Evolutionary conservation across 1,140 invertebrate genomes (phyloP).

Genomic region (Dicyema japonicum): DNA sequence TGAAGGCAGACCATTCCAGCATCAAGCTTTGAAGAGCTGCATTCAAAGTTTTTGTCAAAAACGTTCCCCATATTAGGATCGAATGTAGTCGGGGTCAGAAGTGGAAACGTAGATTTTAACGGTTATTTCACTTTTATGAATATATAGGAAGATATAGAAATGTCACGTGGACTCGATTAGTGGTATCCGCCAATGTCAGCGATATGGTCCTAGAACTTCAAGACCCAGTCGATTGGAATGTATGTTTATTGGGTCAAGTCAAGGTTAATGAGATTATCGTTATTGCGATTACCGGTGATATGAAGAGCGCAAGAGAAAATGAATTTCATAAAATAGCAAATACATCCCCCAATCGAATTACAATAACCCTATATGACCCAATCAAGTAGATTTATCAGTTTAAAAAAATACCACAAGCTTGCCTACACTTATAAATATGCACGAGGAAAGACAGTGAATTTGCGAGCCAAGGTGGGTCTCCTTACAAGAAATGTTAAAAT

Average conservation of each 20-base stretch:
- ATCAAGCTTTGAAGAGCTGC: slow-evolving; percentile 5
- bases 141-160: background rate
- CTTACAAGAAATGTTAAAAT: slow-evolving; percentile 5
- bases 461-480: slow-evolving; percentile 6
- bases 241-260: too few relatives aligned
- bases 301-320: slow-evolving; percentile 4
- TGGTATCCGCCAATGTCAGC: slow-evolving; percentile 4
- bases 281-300: slow-evolving; percentile 5
- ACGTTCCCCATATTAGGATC: slow-evolving; percentile 6
- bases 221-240: slow-evolving; percentile 6
- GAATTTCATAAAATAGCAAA: slow-evolving; percentile 5
- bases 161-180: slow-evolving; percentile 6
- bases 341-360: slow-evolving; percentile 3
- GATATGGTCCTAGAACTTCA: slow-evolving; percentile 3
- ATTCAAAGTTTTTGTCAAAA: slow-evolving; percentile 4
- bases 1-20: slow-evolving; percentile 5
- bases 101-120: slow-evolving; percentile 6
- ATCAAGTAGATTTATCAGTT: slow-evolving; percentile 6
- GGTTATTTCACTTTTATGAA: slow-evolving; percentile 2
- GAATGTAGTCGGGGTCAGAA: slow-evolving; percentile 5
- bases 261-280: slow-evolving; percentile 5
- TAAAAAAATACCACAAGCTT: background rate
- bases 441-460: slow-evolving; percentile 3
- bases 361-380: slow-evolving; percentile 4
- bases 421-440: slow-evolving; percentile 1